A percentile compares a stretch with the other conserved stretches of the same genome.
Conservation (phyloP, 92 coral and sea anemone genomes). For the Siderastrea radians region DNA sequence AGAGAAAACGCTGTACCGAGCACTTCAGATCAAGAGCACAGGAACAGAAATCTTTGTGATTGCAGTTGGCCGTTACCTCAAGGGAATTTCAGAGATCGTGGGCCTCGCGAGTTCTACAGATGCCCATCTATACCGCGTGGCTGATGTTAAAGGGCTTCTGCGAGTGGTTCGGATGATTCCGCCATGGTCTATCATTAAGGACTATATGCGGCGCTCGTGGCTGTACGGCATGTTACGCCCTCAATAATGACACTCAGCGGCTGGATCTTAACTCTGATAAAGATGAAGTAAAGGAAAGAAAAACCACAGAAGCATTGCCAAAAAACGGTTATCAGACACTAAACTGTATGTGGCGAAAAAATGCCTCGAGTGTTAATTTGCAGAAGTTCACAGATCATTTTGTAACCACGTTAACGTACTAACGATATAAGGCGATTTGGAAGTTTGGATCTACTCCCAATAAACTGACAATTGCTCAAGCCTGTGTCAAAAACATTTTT, state of each 20-base stretch:
- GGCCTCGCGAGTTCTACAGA: slow-evolving; percentile 89
- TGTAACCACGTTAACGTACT: no score
- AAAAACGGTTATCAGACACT: no score
- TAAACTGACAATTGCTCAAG: no score
- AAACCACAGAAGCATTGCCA: no score
- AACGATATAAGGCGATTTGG: no score
- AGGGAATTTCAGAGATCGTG: slow-evolving; percentile 89
- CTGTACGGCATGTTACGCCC: slow-evolving; percentile 61
- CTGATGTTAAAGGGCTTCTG: slow-evolving; percentile 40
- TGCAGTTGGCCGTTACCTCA: slow-evolving; percentile 82
- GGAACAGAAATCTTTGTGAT: slow-evolving; percentile 87
- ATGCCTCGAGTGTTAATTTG: no score
- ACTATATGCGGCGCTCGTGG: slow-evolving; percentile 61
- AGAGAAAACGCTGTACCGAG: slow-evolving; percentile 75
- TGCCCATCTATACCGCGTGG: slow-evolving; percentile 82
- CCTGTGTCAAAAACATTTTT: no score
- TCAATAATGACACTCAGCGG: neutral
- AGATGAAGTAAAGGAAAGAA: neutral
- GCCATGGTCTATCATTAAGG: slow-evolving; percentile 61
- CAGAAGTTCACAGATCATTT: no score
- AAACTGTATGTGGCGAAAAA: no score
- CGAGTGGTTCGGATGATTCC: slow-evolving; percentile 71
- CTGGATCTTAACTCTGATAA: neutral
- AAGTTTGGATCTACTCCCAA: no score
- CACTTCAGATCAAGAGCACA: slow-evolving; percentile 71